Evolutionary conservation across 2,113 vertebrate genomes (phyloP).

Genomic region (Elanoides forficatus): DNA sequence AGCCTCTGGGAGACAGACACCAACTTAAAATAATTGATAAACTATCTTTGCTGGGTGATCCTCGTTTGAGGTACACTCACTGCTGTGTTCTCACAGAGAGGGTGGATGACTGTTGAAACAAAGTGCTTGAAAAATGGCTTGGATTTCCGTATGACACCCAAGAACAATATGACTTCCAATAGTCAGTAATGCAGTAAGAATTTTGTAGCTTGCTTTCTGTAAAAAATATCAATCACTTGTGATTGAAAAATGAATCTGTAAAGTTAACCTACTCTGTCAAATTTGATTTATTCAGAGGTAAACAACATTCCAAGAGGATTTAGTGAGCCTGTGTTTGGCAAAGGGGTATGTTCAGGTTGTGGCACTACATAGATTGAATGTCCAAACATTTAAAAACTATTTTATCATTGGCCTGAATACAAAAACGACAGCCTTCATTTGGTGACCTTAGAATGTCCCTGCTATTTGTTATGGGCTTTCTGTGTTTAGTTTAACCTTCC

Average conservation of each 20-base stretch:
- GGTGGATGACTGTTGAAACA: slow-evolving; percentile 30
- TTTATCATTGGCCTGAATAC: slow-evolving; percentile 75
- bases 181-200: slow-evolving; percentile 65
- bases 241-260: slow-evolving; percentile 79
- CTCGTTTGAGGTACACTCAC: slow-evolving; percentile 2
- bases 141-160: slow-evolving; percentile 65
- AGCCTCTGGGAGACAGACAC: slow-evolving; percentile 19
- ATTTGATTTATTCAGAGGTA: slow-evolving; percentile 81
- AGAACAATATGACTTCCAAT: slow-evolving; percentile 72
- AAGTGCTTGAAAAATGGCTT: slow-evolving; percentile 70
- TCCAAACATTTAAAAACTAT: slow-evolving; percentile 79
- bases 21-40: slow-evolving; percentile 56
- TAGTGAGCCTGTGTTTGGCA: slow-evolving; percentile 77
- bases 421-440: slow-evolving; percentile 77
- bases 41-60: slow-evolving; percentile 42
- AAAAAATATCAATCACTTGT: slow-evolving; percentile 78
- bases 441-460: slow-evolving; percentile 74
- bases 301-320: slow-evolving; percentile 82
- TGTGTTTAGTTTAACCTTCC: slow-evolving; percentile 71
- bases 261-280: slow-evolving; percentile 79
- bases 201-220: slow-evolving; percentile 72
- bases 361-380: slow-evolving; percentile 76
- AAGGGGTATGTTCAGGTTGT: slow-evolving; percentile 77
- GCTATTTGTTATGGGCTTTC: slow-evolving; percentile 75
- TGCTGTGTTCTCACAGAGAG: neutral